A percentile compares a stretch with the other conserved stretches of the same genome.
These are phyloP conservation scores for Datnioides undecimradiatus DNA, from an alignment of 2,113 vertebrate species.

Conservation along the genomic window DNA sequence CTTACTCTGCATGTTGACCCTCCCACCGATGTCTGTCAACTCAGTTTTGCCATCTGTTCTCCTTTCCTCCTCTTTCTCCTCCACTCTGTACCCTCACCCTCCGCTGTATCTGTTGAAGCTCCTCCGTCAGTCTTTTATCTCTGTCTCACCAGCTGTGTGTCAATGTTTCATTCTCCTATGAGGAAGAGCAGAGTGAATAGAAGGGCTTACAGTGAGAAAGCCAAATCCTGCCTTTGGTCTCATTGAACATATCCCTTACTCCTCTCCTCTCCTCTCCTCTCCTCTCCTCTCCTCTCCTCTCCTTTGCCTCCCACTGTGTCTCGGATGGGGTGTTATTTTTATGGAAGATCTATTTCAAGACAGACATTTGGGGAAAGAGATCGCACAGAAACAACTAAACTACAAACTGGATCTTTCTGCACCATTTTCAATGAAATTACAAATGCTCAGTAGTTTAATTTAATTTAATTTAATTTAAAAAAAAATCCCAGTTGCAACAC, in stretches of 20 bases:
- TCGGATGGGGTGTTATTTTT: slow-evolving; percentile 9
- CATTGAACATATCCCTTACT: slow-evolving; percentile 13
- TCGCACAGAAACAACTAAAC: slow-evolving; percentile 3
- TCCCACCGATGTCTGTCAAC: slow-evolving; percentile 23
- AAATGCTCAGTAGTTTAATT: slow-evolving; percentile 25
- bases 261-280: slow-evolving; percentile 25
- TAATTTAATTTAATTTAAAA: slow-evolving; percentile 8
- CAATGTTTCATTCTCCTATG: slow-evolving; percentile 44
- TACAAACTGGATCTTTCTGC: not conserved
- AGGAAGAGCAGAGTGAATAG: slow-evolving; percentile 52
- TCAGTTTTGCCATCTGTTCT: slow-evolving; percentile 23
- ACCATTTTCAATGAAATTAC: not conserved
- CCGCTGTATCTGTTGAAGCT: slow-evolving; percentile 39
- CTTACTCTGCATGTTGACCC: slow-evolving; percentile 30
- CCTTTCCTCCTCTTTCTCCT: slow-evolving; percentile 4
- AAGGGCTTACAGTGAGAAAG: slow-evolving; percentile 43
- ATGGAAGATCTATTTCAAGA: slow-evolving; percentile 6
- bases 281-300: slow-evolving; percentile 14
- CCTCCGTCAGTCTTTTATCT: slow-evolving; percentile 56
- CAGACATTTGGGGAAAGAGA: not conserved
- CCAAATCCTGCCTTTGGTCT: slow-evolving; percentile 47
- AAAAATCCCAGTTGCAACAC: not conserved
- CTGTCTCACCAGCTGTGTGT: slow-evolving; percentile 55
- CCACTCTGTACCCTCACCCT: slow-evolving; percentile 19
- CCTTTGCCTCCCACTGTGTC: not conserved